Evolutionary conservation across 1,140 invertebrate species (phyloP), one percentile per base, ranked within the genome.

Genomic region (Temnothorax nylanderi): DNA sequence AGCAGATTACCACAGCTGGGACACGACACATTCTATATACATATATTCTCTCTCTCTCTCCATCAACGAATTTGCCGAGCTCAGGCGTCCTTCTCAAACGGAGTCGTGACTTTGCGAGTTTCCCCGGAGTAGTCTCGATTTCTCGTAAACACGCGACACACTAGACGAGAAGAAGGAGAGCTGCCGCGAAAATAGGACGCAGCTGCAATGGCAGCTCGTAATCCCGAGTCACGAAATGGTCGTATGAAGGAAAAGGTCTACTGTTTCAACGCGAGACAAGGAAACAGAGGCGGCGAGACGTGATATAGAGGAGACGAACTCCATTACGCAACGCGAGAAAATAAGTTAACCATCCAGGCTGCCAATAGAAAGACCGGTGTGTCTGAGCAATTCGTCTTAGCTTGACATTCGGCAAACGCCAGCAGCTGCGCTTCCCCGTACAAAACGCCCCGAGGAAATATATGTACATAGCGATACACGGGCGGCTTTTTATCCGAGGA

Each of bases 301-400:
- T 26, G 51, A 32, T 37, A 58, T 13, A 47, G 64, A 16, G n/a
- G 3, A 72, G 62, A 71, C n/a, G n/a, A 89, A 87, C 54, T 81
- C 80, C 37, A 80, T 89, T 67, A 71, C 88, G 44, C 64, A 18
- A 47, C 47, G 67, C 34, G 47, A 75, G 47, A 85, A 87, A 81
- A 89, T 89, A 90, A 90, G 86, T 90, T 90, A 90, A 88, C 81
- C 81, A 82, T 86, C 58, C 37, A 54, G 71, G 54, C 86, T 82
- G 88, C 76, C 86, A 86, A 88, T 82, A 60, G 71, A 60, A 58
- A 47, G 56, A 60, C 58, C 49, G 10, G 54, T 56, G 67, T 60
- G 51, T 60, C 69, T 41, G 58, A 85, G 64, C 82, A 72, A 90
- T 90, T 85, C 81, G 86, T 90, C 89, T 90, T 85, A 49, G 51